A percentile compares a stretch with the other conserved stretches of the same genome.
These are phyloP conservation scores for Chelonus insularis DNA, from an alignment of 1,140 invertebrate species.

Conservation along the genomic window DNA sequence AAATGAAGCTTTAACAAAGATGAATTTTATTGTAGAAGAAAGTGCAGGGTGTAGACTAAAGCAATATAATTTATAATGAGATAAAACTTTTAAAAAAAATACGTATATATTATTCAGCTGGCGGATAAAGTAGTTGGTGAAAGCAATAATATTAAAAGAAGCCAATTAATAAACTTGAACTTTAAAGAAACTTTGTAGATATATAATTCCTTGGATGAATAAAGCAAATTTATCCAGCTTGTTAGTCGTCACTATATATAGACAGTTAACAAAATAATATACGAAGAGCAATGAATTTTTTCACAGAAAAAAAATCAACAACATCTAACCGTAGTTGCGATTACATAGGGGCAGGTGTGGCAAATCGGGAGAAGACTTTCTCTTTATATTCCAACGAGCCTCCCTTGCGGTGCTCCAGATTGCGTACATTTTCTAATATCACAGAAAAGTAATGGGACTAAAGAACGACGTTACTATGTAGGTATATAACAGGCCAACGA, in stretches of 20 bases:
- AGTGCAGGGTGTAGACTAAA: too few species aligned
- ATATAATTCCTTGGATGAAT: slow-evolving; percentile 1
- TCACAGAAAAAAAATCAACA: background rate
- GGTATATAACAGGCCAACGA: background rate
- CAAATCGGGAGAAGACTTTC: slow-evolving; percentile 2
- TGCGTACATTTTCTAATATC: slow-evolving; percentile 41
- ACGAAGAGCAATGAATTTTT: slow-evolving; percentile 13
- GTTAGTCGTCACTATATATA: slow-evolving; percentile 6
- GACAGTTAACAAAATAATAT: background rate
- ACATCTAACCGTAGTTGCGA: background rate
- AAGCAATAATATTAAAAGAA: slow-evolving; percentile 1
- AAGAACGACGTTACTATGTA: background rate
- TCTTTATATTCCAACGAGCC: slow-evolving; percentile 11
- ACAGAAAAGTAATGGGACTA: slow-evolving; percentile 33
- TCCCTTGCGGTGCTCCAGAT: slow-evolving; percentile 30
- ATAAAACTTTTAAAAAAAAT: background rate
- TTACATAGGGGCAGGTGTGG: slow-evolving; percentile 9
- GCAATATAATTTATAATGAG: background rate
- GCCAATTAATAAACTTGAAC: background rate
- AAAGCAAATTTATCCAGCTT: slow-evolving; percentile 9
- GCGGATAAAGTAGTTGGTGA: background rate
- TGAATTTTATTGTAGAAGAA: too few species aligned
- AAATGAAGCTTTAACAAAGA: too few species aligned
- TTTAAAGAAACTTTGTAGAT: background rate
- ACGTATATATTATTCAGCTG: background rate